phyloP scores from a whole-genome alignment of 35 echinoderm and acorn worm species.

The Lytechinus pictus region DNA sequence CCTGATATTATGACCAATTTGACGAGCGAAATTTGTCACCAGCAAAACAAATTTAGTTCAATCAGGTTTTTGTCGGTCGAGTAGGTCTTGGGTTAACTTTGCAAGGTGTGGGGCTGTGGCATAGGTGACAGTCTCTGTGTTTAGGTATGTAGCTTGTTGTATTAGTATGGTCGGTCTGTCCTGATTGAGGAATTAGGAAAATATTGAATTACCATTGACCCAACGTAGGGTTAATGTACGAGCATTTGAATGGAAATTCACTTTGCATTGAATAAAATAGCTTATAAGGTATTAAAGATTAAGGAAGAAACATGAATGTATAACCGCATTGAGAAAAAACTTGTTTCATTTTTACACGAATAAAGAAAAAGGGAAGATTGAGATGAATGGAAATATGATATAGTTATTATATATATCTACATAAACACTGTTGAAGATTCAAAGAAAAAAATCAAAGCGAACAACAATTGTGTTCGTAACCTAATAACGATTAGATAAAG shows the following conservation, averaged over 20 bases:
- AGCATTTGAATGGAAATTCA: not conserved
- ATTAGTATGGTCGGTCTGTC: not conserved
- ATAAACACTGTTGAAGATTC: not conserved
- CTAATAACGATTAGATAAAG: not conserved
- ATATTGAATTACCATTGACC: not conserved
- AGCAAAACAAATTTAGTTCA: conserved; percentile 32
- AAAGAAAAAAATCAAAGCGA: not conserved
- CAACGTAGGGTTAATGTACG: not conserved
- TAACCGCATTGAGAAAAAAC: too few relatives aligned
- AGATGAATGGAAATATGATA: too few relatives aligned
- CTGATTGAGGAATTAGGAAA: not conserved
- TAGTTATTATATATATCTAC: too few relatives aligned
- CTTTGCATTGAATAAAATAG: not conserved
- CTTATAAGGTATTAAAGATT: too few relatives aligned
- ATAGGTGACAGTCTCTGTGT: not conserved
- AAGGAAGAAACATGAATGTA: too few relatives aligned
- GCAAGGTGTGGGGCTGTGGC: not conserved
- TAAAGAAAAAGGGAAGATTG: too few relatives aligned
- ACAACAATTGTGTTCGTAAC: not conserved
- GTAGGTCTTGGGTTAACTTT: not conserved
- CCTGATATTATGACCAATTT: conserved; percentile 30
- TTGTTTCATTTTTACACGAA: too few relatives aligned
- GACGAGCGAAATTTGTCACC: conserved; percentile 46
- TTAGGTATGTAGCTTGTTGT: not conserved
- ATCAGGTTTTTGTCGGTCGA: conserved; percentile 42